A percentile compares a stretch with the other conserved stretches of the same genome.
phyloP scores from a whole-genome alignment of 2,797 vertebrate species.

The Cichlasoma orientale region DNA sequence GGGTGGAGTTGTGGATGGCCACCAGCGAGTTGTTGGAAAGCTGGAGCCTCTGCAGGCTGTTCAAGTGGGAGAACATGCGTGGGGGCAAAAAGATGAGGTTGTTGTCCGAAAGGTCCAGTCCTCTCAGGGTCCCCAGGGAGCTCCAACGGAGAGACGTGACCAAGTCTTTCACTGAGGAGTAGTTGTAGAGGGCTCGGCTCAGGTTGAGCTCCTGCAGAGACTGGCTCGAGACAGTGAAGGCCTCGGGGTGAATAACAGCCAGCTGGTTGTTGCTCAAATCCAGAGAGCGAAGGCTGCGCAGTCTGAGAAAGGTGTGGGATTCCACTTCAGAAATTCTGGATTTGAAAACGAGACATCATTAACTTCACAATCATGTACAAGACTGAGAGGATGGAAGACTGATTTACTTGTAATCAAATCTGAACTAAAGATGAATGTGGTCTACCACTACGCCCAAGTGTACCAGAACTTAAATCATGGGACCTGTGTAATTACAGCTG shows the following conservation, averaged over 20 bases:
- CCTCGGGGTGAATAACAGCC: conserved; percentile 77
- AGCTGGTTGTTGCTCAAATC: conserved; percentile 85
- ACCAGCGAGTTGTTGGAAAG: conserved; percentile 82
- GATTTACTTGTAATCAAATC: neutral
- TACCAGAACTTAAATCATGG: neutral
- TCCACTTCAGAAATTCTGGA: conserved; percentile 79
- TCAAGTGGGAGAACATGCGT: conserved; percentile 70
- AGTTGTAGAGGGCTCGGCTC: conserved; percentile 81
- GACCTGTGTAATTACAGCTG: neutral
- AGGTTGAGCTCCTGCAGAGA: conserved; percentile 83
- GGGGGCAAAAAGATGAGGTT: conserved; percentile 77
- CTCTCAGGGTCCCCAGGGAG: conserved; percentile 65
- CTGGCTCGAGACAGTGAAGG: conserved; percentile 73
- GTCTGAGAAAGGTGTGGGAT: conserved; percentile 74
- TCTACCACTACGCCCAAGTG: accelerated
- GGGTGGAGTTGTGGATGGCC: conserved; percentile 76
- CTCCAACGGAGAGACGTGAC: conserved; percentile 72
- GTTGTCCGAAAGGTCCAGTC: conserved; percentile 80
- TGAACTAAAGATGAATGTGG: neutral
- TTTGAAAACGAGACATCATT: conserved; percentile 5
- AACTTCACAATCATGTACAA: neutral
- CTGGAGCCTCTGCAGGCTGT: conserved; percentile 63
- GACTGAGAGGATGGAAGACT: neutral
- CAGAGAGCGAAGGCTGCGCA: conserved; percentile 79
- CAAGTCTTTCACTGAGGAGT: conserved; percentile 71